A percentile compares a stretch with the other conserved stretches of the same genome.
Conservation (phyloP, 2,113 vertebrate genomes). For the Merops nubicus region DNA sequence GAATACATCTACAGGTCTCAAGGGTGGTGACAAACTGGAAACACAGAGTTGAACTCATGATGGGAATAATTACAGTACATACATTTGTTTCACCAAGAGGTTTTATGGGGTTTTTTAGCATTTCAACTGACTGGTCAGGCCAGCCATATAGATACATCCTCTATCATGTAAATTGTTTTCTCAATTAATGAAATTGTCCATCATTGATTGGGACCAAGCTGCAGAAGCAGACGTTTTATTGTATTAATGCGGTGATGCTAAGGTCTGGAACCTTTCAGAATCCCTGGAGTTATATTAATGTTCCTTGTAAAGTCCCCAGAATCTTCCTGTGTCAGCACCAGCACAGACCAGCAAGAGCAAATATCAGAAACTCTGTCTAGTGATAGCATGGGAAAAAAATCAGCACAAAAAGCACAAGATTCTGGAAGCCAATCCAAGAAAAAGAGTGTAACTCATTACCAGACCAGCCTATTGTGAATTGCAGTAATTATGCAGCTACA, state of each 20-base stretch:
- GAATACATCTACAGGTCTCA: background rate
- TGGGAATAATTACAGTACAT: background rate
- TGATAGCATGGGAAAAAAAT: conserved; percentile 66
- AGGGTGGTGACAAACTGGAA: background rate
- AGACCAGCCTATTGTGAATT: conserved; percentile 59
- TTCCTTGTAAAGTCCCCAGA: background rate
- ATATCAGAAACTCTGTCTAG: conserved; percentile 46
- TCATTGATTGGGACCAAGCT: background rate
- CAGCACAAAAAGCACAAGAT: conserved; percentile 65
- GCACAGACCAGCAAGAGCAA: background rate
- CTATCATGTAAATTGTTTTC: background rate
- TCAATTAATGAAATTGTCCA: background rate
- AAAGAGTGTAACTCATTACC: conserved; percentile 64
- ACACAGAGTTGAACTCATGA: background rate
- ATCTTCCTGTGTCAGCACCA: conserved; percentile 37
- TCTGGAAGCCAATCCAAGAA: conserved; percentile 35
- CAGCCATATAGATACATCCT: background rate
- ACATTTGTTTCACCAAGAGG: background rate
- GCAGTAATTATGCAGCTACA: conserved; percentile 67
- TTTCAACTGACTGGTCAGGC: background rate
- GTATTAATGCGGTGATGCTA: background rate
- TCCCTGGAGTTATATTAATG: background rate
- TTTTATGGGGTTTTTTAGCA: background rate
- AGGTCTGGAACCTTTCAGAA: conserved; percentile 2
- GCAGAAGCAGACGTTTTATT: background rate